phyloP scores from a whole-genome alignment of 53 echinoderm and acorn worm genomes.

The Echinometra lucunter region DNA sequence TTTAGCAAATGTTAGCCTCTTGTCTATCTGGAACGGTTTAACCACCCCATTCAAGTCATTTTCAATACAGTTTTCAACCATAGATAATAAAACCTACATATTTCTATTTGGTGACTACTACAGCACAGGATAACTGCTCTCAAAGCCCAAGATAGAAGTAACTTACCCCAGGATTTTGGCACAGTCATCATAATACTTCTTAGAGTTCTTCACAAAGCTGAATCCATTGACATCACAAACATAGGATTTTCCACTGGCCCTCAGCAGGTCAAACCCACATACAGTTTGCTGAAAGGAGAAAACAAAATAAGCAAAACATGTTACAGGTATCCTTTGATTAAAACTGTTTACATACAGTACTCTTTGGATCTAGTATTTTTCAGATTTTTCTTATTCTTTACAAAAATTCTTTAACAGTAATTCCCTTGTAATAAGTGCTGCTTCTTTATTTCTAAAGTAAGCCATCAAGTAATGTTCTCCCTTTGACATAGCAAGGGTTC shows the following conservation, averaged over 20 bases:
- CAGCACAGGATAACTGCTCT: background rate
- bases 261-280: conserved; percentile 96
- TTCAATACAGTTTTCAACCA: background rate
- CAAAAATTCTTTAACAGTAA: background rate
- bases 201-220: conserved; percentile 99
- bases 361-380: background rate
- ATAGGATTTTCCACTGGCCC: conserved; percentile 93
- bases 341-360: background rate
- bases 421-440: background rate
- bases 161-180: conserved; percentile 95
- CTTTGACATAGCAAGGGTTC: background rate
- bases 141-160: background rate
- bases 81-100: background rate
- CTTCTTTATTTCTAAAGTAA: background rate
- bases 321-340: no score
- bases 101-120: background rate
- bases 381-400: background rate
- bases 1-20: background rate
- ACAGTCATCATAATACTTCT: conserved; percentile 99
- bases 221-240: conserved; percentile 99
- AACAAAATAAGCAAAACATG: background rate
- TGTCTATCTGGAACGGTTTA: background rate
- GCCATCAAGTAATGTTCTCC: background rate
- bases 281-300: conserved; percentile 89
- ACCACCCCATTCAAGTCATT: background rate